Evolutionary conservation across 2,113 vertebrate genomes (phyloP), one percentile per base, ranked within the genome.

Genomic region (Xenus cinereus): DNA sequence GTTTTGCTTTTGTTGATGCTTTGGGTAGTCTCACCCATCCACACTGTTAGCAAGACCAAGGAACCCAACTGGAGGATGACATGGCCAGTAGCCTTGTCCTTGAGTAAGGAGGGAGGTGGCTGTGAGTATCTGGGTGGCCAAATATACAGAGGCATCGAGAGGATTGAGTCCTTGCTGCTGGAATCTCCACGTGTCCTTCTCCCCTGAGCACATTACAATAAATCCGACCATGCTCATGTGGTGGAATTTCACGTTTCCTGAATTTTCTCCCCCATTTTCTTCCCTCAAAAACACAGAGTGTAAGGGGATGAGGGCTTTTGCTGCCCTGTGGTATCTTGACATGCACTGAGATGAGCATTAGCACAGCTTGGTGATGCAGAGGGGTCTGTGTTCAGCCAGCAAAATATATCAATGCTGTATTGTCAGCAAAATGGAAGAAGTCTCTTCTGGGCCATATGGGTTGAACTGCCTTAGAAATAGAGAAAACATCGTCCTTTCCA

Each of bases 261-360:
- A 39, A 6, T 67, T 77, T 59, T 83, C 39, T 92, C 11, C 39
- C 30, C 21, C 11, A 0, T 74, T 78, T 94, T 45, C 23, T 72
- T 72, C 78, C 64, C 43, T 69, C 4, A 1, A 30, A 57, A 26
- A n/a, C 18, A 5, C 14, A 37, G 5, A 37, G 6, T 35, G 11
- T n/a, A 13, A 35, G 39, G 43, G 20, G 8, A 12, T 78, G 30
- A 54, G 45, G 26, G 30, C 37, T 53, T 59, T 62, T 0, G 0
- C 30, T 68, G 51, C 37, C 68, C 41, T 0, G 0, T 30, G 12
- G 50, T 83, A 10, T 33, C 21, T 85, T 83, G 50, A 39, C 5
- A 0, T 20, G 16, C 33, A 15, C 67, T 15, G 11, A 35, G 45
- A 22, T 33, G n/a, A 50, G 32, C 18, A 4, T 41, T 20, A 12